A percentile compares a stretch with the other conserved stretches of the same genome.
These are phyloP conservation scores for Epinotia ramella DNA, from an alignment of 2,888 invertebrate genomes.

Conservation along the genomic window DNA sequence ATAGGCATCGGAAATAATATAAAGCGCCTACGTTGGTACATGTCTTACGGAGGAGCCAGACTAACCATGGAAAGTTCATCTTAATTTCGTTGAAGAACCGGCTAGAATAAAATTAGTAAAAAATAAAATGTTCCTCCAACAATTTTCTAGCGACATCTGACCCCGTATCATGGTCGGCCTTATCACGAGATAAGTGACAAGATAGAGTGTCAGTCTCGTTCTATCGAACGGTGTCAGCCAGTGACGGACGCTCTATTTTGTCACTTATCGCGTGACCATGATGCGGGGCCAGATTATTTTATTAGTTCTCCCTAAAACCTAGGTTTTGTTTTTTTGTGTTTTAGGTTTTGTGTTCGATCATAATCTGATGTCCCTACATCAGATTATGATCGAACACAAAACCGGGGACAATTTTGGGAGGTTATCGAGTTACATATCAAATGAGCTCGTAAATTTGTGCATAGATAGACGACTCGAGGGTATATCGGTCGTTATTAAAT, in stretches of 20 bases:
- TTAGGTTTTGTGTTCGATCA: no score
- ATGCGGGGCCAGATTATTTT: no score
- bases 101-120: neutral
- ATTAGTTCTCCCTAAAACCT: no score
- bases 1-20: neutral
- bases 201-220: no score
- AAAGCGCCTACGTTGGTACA: neutral
- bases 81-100: neutral
- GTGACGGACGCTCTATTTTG: no score
- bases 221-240: no score
- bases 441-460: slow-evolving; percentile 37
- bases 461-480: slow-evolving; percentile 16
- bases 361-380: no score
- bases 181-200: no score
- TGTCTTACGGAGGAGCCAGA: neutral
- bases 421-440: slow-evolving; percentile 37
- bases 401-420: slow-evolving; percentile 5
- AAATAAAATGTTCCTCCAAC: neutral
- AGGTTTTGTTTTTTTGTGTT: no score
- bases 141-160: no score
- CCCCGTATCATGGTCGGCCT: no score
- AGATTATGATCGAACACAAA: slow-evolving; percentile 26
- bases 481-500: slow-evolving; percentile 30
- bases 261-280: no score
- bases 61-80: neutral